Base-by-base conservation (phyloP, 1,140 invertebrate genomes). In the Macrobrachium nipponense region DNA sequence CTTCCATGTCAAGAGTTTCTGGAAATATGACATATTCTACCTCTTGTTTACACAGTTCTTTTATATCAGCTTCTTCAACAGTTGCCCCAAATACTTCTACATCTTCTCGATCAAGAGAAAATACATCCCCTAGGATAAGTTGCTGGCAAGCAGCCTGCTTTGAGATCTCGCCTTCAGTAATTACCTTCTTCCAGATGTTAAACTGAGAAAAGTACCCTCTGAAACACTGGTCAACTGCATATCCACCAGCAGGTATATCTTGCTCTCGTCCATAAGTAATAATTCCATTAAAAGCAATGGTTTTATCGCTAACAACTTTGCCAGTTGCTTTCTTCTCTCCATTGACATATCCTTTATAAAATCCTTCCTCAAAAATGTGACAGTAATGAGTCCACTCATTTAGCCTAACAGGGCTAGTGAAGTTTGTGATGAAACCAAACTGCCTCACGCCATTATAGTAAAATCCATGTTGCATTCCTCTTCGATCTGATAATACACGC, bases 361-460 rank as follows among this genome's bases (percentile, higher is more conserved):
- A 51, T 18, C 82, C 82, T 7, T 20, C 44, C 5, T 58, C 14
- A 61, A 84, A 84, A 6, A 84, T 15, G 17, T 84, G 82, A 62
- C 82, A 84, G 75, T 84, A 84, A 44, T 84, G 75, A 20, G 36
- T 84, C 82, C 66, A n/a, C n/a, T n/a, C n/a, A n/a, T n/a, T n/a
- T n/a, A n/a, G n/a, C n/a, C n/a, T n/a, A n/a, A n/a, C n/a, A 61
- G 15, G 15, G 61, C 58, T 84, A 23, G 44, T 78, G 27, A 84
- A 58, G 75, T 84, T 51, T 6, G 73, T 73, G 10, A 51, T 51
- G 43, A 84, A 84, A n/a, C 82, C 75, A 36, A 68, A 59, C 62
- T 84, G 82, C 61, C 82, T 66, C n/a, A 84, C 82, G 5, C 82
- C 82, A 20, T 84, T 84, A 73, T 84, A 84, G 82, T 84, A 84